Evolutionary conservation across 53 echinoderm and acorn worm species (phyloP), one percentile per base, ranked within the genome.

Genomic region (Mesocentrotus franciscanus): DNA sequence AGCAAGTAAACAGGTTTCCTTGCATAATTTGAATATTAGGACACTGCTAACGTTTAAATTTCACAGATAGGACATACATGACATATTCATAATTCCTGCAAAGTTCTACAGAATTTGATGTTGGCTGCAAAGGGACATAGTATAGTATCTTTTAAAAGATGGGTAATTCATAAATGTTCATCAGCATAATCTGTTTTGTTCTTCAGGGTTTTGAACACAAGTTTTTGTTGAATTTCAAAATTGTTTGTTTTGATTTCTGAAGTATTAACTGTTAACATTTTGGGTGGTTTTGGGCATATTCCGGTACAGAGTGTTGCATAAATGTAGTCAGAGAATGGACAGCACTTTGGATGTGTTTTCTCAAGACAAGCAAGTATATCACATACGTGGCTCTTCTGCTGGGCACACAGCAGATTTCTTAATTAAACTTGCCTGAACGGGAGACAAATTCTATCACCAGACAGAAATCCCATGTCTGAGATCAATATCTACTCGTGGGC

Each of bases 381-480:
- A 39, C 39, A 39, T 49, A 49, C 49, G 5, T 49, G 49, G 8
- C 68, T 8, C 68, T 24, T 9, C 8, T 68, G 68, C 68, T 22
- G 49, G 68, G 76, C 33, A 33, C 76, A 75, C 29, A 30, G 26
- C 14, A 20, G 12, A 76, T 27, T 76, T 14, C 76, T 33, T 10
- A 14, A 76, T 76, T 27, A 81, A 81, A 81, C 22, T 22, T 20
- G 81, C 42, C 81, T 87, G 87, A 87, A 57, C 87, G 10, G 57
- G 27, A 59, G 58, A 56, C 87, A 56, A 56, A 30, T 81, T 42
- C 81, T 81, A 4, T 42, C 81, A 16, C 33, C 42, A 81, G 42
- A 81, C 81, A 81, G 81, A 81, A 78, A 56, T 57, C 87, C 58
- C 58, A 24, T 56, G 87, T 87, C 11, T 87, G 34, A 87, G 59